Evolutionary conservation across 2,888 invertebrate species (phyloP), one percentile per base, ranked within the genome.

Genomic region (Chamaedrilus cognettii): DNA sequence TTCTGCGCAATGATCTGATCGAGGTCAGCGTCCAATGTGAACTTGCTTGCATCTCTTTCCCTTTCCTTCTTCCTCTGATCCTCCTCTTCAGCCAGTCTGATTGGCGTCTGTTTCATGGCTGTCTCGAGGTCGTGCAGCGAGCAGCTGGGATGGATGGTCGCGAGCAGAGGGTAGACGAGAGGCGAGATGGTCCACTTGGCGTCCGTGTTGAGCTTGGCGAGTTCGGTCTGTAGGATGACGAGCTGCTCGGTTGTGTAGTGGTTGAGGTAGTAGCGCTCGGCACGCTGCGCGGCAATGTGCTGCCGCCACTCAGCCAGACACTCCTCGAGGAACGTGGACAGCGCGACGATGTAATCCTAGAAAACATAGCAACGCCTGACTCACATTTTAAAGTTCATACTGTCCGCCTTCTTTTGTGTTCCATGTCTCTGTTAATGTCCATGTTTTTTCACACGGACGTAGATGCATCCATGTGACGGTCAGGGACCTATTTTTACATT

Each of bases 161-260:
- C 72, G 50, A 78, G 61, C 52, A 78, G 67, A 0, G 76, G 75
- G 61, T 74, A 76, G 23, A 77, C 69, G 23, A 60, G 65, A 23
- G 63, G 42, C 1, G 68, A 70, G 2, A 0, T 28, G 42, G 3
- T 42, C n/a, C n/a, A n/a, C n/a, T n/a, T n/a, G n/a, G n/a, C n/a
- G n/a, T n/a, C n/a, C 2, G 42, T 42, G 60, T 35, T 35, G 2
- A 60, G 30, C 42, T 72, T 74, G 26, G 77, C 72, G 32, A 79
- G 59, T 52, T 79, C 74, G 60, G 69, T 67, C 56, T 79, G 75
- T 15, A 80, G 73, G 31, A 78, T 74, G 3, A 80, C 77, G n/a
- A 80, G 68, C 70, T 80, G 80, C 51, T 77, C 76, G 5, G 77
- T 77, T 4, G 78, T 78, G 71, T 72, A 79, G 67, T 73, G 72